A percentile compares a stretch with the other conserved stretches of the same genome.
These are phyloP conservation scores for Atta texana DNA, from an alignment of 1,140 invertebrate genomes.

Conservation along the genomic window DNA sequence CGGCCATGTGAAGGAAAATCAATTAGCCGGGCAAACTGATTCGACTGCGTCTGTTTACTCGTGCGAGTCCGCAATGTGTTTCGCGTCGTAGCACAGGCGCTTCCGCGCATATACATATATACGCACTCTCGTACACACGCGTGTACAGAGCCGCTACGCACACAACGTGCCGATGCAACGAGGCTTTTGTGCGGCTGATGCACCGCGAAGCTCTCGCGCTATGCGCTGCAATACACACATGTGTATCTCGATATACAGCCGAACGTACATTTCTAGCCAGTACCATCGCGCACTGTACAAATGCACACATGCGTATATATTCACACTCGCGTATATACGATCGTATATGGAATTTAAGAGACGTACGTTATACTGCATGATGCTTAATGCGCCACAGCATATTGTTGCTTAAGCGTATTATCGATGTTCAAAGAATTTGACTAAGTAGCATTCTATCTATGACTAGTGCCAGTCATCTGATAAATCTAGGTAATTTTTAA, in stretches of 20 bases:
- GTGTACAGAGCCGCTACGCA: neutral
- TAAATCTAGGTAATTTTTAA: neutral
- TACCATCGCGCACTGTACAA: neutral
- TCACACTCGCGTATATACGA: neutral
- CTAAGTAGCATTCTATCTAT: too few relatives aligned
- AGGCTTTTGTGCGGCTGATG: constrained; percentile 65
- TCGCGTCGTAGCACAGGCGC: constrained; percentile 48
- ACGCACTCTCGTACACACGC: neutral
- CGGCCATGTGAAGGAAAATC: constrained; percentile 77
- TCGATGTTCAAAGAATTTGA: constrained; percentile 17
- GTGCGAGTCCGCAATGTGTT: constrained; percentile 68
- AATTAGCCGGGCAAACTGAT: constrained; percentile 78
- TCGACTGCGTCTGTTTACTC: constrained; percentile 74
- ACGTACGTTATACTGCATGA: constrained; percentile 18
- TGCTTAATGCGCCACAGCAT: constrained; percentile 41
- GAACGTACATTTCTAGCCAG: neutral
- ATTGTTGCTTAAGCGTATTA: constrained; percentile 33
- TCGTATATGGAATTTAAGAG: constrained; percentile 45
- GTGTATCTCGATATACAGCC: neutral
- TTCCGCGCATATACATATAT: neutral
- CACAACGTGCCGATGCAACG: constrained; percentile 27
- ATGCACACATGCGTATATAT: neutral
- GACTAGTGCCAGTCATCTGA: too few relatives aligned
- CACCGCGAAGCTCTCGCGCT: constrained; percentile 15
- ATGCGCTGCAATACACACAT: constrained; percentile 2